Conservation (phyloP, 2,797 vertebrate species). For the Poecile montanus region DNA sequence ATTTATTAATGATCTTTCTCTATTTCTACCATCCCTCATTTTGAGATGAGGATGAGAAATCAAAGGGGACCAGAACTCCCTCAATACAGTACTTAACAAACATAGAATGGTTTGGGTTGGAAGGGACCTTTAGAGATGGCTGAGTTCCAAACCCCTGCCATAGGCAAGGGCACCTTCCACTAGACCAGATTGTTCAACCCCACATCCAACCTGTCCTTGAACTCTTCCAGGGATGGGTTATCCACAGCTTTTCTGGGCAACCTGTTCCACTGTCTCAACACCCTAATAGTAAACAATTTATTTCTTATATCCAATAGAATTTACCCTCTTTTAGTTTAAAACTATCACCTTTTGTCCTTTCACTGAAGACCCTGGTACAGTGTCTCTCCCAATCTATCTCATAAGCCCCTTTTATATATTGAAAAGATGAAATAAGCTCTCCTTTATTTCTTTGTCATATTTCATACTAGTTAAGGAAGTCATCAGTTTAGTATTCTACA, state of each 20-base stretch:
- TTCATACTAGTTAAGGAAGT: not conserved
- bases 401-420: not conserved
- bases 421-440: not conserved
- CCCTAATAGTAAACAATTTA: not conserved
- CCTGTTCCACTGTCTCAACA: not conserved
- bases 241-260: not conserved
- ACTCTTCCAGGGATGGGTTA: not conserved
- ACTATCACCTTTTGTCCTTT: not conserved
- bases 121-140: not conserved
- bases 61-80: not conserved
- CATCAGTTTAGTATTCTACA: constrained; percentile 12
- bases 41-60: not conserved
- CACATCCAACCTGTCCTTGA: not conserved
- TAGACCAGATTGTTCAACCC: not conserved
- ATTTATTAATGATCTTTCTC: not conserved
- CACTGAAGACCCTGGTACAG: not conserved
- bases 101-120: not conserved
- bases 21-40: not conserved
- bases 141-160: fast-evolving
- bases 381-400: not conserved
- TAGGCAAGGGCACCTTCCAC: not conserved
- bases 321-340: not conserved
- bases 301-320: not conserved
- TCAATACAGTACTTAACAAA: not conserved
- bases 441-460: not conserved